phyloP scores from a whole-genome alignment of 2,888 invertebrate species.

The Patella pellucida region DNA sequence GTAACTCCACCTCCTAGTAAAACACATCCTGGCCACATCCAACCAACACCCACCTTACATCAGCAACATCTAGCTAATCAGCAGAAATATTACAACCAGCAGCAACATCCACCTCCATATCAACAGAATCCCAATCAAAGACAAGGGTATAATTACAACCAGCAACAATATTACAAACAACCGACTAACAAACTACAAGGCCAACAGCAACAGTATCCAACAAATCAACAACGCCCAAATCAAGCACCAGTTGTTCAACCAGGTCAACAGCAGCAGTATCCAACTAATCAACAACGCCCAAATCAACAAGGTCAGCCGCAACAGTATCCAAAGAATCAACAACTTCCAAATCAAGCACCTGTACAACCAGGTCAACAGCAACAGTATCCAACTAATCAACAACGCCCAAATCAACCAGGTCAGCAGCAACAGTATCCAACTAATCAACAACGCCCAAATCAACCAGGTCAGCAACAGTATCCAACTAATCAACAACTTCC shows the following conservation, averaged over 20 bases:
- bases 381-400: background rate
- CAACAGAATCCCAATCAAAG: too few relatives aligned
- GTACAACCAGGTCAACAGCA: background rate
- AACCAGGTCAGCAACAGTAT: background rate
- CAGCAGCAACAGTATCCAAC: background rate
- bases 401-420: background rate
- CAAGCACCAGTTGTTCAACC: background rate
- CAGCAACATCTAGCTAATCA: too few relatives aligned
- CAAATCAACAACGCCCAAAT: background rate
- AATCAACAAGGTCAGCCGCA: constrained; percentile 5
- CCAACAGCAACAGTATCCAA: background rate
- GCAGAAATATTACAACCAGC: too few relatives aligned
- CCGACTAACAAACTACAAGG: background rate
- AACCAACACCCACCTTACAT: too few relatives aligned
- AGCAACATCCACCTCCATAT: too few relatives aligned
- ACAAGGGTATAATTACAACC: background rate
- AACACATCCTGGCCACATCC: too few relatives aligned
- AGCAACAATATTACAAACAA: background rate
- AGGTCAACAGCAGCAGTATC: background rate
- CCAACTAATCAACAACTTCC: background rate
- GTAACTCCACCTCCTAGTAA: too few relatives aligned
- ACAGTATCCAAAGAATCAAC: background rate
- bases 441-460: background rate
- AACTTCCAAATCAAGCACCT: background rate
- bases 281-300: background rate